Evolutionary conservation across 2,113 vertebrate genomes (phyloP), one percentile per base, ranked within the genome.

Genomic region (Crotalus horridus): DNA sequence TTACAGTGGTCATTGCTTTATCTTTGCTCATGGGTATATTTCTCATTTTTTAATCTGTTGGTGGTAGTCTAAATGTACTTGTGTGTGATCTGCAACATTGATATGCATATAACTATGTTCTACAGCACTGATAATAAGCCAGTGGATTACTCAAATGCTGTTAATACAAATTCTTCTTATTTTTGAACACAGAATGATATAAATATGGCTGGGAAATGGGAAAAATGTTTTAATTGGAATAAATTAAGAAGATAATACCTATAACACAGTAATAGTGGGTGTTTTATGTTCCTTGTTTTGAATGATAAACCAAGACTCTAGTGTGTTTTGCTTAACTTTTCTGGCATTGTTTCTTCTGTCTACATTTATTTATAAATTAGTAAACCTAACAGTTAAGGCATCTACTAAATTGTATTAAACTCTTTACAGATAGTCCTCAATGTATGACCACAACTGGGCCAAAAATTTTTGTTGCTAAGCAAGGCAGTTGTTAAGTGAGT

Each of bases 191-290:
- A 15, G 29, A 92, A 89, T 13, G 93, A 96, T 87, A 92, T 91
- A 69, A 89, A 86, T 89, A 89, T 39, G 33, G 33, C 33, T 94
- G 87, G 46, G 81, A 94, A 92, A 95, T 86, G 89, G 93, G 6
- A 0, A 48, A 94, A 61, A 88, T 94, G 90, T 95, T 93, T 87
- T 92, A 94, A 95, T 92, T 92, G 53, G n/a, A 97, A 95, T 96
- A 95, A 96, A 88, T 91, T 59, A 95, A 94, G 88, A 86, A 94
- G 93, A 95, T 43, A 89, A 92, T 93, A 93, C 0, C 24, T 64
- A 87, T 92, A 33, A 0, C 0, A 26, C 46, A 20, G 11, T 58
- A 29, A 11, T 1, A 1, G 21, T 46, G 0, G 0, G 8, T 24
- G 12, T 21, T 59, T 13, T 13, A n/a, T 4, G 29, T 85, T 46